Percentiles rank a stretch among this genome's conserved stretches.
These are phyloP conservation scores for Spheniscus mendiculus DNA, from an alignment of 2,113 vertebrate genomes.

Conservation along the genomic window DNA sequence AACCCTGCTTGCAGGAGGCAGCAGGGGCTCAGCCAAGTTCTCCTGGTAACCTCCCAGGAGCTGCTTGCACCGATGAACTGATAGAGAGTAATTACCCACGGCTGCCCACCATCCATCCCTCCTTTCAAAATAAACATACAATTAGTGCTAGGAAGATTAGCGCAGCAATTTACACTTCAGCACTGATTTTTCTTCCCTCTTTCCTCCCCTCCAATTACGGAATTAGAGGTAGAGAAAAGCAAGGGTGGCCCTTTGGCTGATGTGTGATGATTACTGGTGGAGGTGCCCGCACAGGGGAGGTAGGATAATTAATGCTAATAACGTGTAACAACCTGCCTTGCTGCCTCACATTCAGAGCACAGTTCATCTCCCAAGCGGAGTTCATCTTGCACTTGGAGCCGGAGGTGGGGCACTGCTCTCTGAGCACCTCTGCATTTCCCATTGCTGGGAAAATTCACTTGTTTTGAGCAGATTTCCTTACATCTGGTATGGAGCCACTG, in stretches of 20 bases:
- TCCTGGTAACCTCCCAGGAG: neutral
- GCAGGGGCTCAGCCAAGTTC: neutral
- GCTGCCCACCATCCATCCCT: neutral
- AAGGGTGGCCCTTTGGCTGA: slow-evolving; percentile 43
- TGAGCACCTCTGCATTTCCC: neutral
- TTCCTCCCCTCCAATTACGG: slow-evolving; percentile 29
- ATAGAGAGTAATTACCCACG: neutral
- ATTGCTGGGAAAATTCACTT: neutral
- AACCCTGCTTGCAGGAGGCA: neutral
- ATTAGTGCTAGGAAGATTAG: neutral
- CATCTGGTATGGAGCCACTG: accelerated
- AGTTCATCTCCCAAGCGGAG: neutral
- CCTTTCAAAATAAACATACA: neutral
- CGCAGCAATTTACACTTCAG: neutral
- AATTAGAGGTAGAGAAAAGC: slow-evolving; percentile 34
- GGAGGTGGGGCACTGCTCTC: neutral
- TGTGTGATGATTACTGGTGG: neutral
- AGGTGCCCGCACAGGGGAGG: neutral
- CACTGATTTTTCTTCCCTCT: neutral
- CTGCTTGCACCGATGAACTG: neutral
- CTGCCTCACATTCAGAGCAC: neutral
- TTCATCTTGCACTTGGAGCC: neutral
- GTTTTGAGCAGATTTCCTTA: neutral
- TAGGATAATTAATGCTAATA: slow-evolving; percentile 42
- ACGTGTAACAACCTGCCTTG: neutral